Conservation (phyloP, 23 tunicate species). For the Halocynthia aurantium region DNA sequence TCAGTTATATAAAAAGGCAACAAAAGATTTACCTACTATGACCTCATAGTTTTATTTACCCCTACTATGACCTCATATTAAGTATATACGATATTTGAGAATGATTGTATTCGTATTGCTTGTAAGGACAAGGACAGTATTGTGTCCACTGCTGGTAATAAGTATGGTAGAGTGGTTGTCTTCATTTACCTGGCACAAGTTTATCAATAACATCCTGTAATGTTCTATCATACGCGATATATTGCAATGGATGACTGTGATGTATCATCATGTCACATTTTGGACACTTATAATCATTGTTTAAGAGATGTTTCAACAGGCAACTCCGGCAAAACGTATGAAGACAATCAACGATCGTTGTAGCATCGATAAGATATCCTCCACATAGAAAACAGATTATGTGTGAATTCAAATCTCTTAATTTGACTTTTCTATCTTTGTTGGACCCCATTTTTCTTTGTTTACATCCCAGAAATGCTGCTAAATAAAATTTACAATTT, state of each 20-base stretch:
- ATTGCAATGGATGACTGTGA: constrained; percentile 82
- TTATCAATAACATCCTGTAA: constrained; percentile 77
- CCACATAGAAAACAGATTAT: constrained; percentile 68
- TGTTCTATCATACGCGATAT: constrained; percentile 74
- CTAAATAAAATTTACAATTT: no score
- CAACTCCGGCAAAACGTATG: constrained; percentile 89
- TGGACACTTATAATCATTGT: constrained; percentile 60
- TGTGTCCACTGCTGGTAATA: no score
- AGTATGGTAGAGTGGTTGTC: no score
- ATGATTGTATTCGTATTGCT: no score
- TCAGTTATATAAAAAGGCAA: no score
- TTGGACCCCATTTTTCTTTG: constrained; percentile 24
- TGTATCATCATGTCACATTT: constrained; percentile 60
- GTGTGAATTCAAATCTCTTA: constrained; percentile 63
- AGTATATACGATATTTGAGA: no score
- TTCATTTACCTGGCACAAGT: constrained; percentile 35
- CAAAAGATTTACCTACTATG: no score
- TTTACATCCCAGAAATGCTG: not conserved
- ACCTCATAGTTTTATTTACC: no score
- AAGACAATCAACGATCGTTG: constrained; percentile 77
- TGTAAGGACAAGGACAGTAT: no score
- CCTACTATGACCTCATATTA: no score
- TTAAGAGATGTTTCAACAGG: constrained; percentile 33
- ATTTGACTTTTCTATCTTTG: constrained; percentile 29
- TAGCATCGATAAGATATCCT: constrained; percentile 81